Evolutionary conservation across 1,140 invertebrate species (phyloP).

Genomic region (Rhopalosiphum padi): DNA sequence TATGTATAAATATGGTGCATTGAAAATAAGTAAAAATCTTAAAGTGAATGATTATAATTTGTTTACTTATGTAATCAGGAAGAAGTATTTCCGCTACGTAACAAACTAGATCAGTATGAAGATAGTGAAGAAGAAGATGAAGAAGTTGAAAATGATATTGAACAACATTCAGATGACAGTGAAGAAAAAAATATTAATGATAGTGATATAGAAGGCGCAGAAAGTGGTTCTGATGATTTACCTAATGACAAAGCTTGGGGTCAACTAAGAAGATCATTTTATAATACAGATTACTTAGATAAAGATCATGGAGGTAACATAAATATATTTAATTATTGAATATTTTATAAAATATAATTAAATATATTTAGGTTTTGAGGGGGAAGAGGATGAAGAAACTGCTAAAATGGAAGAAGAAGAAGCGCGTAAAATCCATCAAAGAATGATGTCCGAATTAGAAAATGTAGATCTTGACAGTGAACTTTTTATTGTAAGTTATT

Average conservation of each 20-base stretch:
- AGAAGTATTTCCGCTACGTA: slow-evolving; percentile 70
- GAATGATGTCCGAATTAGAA: slow-evolving; percentile 78
- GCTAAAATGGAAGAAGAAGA: slow-evolving; percentile 86
- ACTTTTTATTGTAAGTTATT: slow-evolving; percentile 43
- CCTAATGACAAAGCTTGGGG: slow-evolving; percentile 88
- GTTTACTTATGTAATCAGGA: slow-evolving; percentile 62
- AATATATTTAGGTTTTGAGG: slow-evolving; percentile 67
- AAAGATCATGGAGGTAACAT: slow-evolving; percentile 75
- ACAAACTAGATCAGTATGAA: slow-evolving; percentile 58
- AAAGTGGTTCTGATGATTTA: slow-evolving; percentile 68
- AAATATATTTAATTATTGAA: neutral
- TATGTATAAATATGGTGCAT: neutral
- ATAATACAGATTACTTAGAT: slow-evolving; percentile 88
- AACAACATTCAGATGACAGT: slow-evolving; percentile 62
- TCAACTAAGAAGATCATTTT: slow-evolving; percentile 77
- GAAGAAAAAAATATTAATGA: slow-evolving; percentile 65
- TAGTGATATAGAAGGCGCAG: slow-evolving; percentile 73
- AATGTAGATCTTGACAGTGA: slow-evolving; percentile 76
- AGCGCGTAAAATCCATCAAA: slow-evolving; percentile 80
- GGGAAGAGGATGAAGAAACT: slow-evolving; percentile 74
- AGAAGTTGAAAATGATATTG: slow-evolving; percentile 64
- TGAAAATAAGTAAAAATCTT: neutral
- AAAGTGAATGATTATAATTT: neutral
- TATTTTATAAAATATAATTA: neutral
- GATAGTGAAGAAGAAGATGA: slow-evolving; percentile 65